A percentile compares a stretch with the other conserved stretches of the same genome.
Conservation (phyloP, 2,888 invertebrate genomes). For the Drosophila lutescens region DNA sequence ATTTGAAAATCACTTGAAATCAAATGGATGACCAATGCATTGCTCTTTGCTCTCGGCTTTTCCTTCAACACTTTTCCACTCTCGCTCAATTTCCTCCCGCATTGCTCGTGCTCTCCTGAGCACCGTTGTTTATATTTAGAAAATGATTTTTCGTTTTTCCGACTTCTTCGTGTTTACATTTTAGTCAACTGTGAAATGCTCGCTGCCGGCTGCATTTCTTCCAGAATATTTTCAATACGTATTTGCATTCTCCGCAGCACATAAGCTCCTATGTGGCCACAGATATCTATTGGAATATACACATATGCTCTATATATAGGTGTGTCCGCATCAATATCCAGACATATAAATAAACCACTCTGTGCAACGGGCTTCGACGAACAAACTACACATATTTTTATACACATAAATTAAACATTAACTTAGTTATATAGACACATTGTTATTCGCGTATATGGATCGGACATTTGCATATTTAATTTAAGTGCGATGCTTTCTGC, state of each 20-base stretch:
- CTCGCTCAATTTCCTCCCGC: slow-evolving; percentile 8
- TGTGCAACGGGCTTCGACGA: slow-evolving; percentile 12
- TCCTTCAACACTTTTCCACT: slow-evolving; percentile 10
- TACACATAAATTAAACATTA: slow-evolving; percentile 29
- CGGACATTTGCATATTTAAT: slow-evolving; percentile 61
- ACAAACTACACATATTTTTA: slow-evolving; percentile 27
- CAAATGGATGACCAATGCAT: slow-evolving; percentile 60
- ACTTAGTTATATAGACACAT: slow-evolving; percentile 31
- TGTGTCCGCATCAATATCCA: slow-evolving; percentile 24
- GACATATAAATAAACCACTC: slow-evolving; percentile 28
- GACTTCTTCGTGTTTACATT: slow-evolving; percentile 70
- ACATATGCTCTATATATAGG: slow-evolving; percentile 11
- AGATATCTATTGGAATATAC: slow-evolving; percentile 20
- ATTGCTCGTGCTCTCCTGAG: slow-evolving; percentile 14
- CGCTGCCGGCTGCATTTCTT: slow-evolving; percentile 73
- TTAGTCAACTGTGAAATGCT: slow-evolving; percentile 59
- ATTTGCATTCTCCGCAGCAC: slow-evolving; percentile 29
- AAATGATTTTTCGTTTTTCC: slow-evolving; percentile 74
- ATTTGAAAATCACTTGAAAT: slow-evolving; percentile 55
- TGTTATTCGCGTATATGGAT: slow-evolving; percentile 20
- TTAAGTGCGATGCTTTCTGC: slow-evolving; percentile 51
- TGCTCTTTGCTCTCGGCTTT: slow-evolving; percentile 24
- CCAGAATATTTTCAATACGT: slow-evolving; percentile 60
- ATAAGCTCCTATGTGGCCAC: slow-evolving; percentile 37
- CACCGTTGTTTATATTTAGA: slow-evolving; percentile 68